Percentiles rank a stretch among this genome's conserved stretches.
Evolutionary conservation across 2,113 vertebrate genomes (phyloP).

Genomic region (Stomatorhinus ivindoensis): DNA sequence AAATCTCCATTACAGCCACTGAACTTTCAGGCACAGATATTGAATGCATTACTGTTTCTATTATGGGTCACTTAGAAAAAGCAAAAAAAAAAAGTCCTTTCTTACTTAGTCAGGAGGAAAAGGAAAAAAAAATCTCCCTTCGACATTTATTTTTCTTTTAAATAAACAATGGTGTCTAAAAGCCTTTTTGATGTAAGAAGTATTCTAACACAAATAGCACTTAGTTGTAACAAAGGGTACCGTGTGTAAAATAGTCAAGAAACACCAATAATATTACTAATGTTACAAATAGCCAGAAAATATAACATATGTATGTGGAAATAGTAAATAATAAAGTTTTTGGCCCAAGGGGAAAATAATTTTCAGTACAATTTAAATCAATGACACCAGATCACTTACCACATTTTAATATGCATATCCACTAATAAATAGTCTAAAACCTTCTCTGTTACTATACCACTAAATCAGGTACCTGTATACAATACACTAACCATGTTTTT

Average conservation of each 20-base stretch:
- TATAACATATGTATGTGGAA: neutral
- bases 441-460: constrained; percentile 28
- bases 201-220: neutral
- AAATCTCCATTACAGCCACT: neutral
- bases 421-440: neutral
- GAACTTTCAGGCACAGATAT: neutral
- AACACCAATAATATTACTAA: neutral
- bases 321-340: neutral
- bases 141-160: neutral
- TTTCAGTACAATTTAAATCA: neutral
- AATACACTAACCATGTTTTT: constrained; percentile 33
- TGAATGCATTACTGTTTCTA: neutral
- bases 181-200: neutral
- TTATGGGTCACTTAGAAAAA: neutral
- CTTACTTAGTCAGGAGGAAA: neutral
- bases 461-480: constrained; percentile 46
- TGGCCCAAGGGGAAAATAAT: neutral
- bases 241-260: neutral
- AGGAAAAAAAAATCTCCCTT: neutral
- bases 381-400: neutral
- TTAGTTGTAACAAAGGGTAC: neutral
- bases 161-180: neutral
- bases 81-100: neutral
- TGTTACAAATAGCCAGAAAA: neutral
- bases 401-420: neutral